Conservation (phyloP, 1,140 invertebrate species). For the Bombus confusus region DNA sequence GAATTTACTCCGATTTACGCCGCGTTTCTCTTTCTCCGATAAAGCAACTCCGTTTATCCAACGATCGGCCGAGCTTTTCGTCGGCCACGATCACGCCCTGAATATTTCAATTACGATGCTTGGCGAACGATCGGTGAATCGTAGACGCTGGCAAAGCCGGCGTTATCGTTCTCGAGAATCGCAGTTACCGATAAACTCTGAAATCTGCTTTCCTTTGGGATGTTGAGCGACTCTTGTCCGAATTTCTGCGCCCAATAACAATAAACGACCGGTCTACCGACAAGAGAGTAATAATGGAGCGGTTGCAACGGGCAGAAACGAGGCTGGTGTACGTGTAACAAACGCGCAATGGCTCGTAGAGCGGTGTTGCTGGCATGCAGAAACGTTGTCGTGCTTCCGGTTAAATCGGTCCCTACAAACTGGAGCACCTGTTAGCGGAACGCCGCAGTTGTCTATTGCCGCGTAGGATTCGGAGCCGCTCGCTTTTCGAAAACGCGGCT, state of each 20-base stretch:
- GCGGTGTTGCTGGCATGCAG: not conserved
- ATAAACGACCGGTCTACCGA: slow-evolving; percentile 32
- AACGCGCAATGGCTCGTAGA: slow-evolving; percentile 39
- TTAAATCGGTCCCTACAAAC: slow-evolving; percentile 9
- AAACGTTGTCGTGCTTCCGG: slow-evolving; percentile 42
- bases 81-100: not conserved
- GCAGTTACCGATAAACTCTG: not conserved
- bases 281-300: slow-evolving; percentile 34
- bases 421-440: slow-evolving; percentile 30
- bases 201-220: slow-evolving; percentile 28
- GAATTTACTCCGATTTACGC: not conserved
- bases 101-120: slow-evolving; percentile 25
- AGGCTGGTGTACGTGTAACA: slow-evolving; percentile 39
- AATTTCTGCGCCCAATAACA: slow-evolving; percentile 41
- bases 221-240: slow-evolving; percentile 2
- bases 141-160: not conserved
- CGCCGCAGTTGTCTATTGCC: slow-evolving; percentile 13
- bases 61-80: not conserved
- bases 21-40: not conserved
- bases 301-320: slow-evolving; percentile 24
- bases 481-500: slow-evolving; percentile 19
- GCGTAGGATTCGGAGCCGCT: not conserved
- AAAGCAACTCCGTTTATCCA: not conserved
- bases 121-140: not conserved
- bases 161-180: slow-evolving; percentile 23